phyloP scores from a whole-genome alignment of 2,888 invertebrate species.

The Dicycla oo region DNA sequence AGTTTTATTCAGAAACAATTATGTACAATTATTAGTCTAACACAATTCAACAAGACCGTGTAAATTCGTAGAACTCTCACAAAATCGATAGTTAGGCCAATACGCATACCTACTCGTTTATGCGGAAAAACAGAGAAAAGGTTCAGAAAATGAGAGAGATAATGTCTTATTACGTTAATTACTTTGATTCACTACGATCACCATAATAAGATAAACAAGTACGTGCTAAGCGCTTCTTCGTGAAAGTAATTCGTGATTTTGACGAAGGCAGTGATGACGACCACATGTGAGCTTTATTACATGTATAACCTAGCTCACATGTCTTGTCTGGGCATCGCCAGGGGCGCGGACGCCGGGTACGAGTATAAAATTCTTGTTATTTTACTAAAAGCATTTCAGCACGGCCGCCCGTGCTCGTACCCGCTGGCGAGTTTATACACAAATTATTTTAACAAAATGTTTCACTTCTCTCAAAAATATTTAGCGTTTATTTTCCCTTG shows the following conservation, averaged over 20 bases:
- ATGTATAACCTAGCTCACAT: conserved; percentile 35
- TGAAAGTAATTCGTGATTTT: conserved; percentile 34
- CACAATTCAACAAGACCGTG: conserved; percentile 27
- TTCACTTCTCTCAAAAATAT: conserved; percentile 57
- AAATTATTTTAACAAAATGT: conserved; percentile 66
- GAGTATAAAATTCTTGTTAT: conserved; percentile 73
- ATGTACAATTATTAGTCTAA: conserved; percentile 25
- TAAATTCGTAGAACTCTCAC: conserved; percentile 45
- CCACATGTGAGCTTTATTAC: conserved; percentile 30
- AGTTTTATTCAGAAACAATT: conserved; percentile 46
- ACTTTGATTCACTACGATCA: conserved; percentile 39
- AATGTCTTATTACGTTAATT: conserved; percentile 43
- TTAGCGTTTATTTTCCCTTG: conserved; percentile 40
- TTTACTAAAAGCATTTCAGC: conserved; percentile 76
- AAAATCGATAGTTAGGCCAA: conserved; percentile 41
- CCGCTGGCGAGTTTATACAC: conserved; percentile 61
- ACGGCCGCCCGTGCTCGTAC: conserved; percentile 60
- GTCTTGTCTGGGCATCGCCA: conserved; percentile 42
- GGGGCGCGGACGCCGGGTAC: conserved; percentile 35
- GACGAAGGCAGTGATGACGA: conserved; percentile 5
- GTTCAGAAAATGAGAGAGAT: conserved; percentile 31
- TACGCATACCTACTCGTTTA: conserved; percentile 16
- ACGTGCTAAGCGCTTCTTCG: conserved; percentile 13
- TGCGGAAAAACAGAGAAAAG: conserved; percentile 24
- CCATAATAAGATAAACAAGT: conserved; percentile 42